Evolutionary conservation across 1,140 invertebrate species (phyloP).

Genomic region (Telenomus remus): DNA sequence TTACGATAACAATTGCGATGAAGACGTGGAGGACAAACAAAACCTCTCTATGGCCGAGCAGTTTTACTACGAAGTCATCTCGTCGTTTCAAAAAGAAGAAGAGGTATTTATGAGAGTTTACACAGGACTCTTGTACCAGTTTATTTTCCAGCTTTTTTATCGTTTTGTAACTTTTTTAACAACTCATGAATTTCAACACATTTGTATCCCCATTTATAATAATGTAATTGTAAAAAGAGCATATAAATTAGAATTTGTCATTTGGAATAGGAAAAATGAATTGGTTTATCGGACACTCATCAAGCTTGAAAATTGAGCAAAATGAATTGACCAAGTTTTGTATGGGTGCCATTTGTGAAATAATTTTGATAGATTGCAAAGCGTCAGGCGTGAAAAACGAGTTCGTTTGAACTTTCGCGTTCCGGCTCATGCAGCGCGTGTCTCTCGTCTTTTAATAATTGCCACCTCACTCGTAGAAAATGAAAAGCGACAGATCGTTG

Average conservation of each 20-base stretch:
- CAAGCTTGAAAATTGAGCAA: neutral
- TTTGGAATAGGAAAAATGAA: no score
- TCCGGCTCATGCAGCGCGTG: neutral
- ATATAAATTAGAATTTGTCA: no score
- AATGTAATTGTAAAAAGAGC: no score
- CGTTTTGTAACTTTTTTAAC: neutral
- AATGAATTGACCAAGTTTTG: neutral
- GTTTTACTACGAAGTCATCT: constrained; percentile 74
- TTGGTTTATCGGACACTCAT: no score
- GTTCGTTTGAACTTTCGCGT: constrained; percentile 1
- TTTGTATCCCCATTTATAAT: no score
- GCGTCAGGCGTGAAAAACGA: neutral
- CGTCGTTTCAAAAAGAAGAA: constrained; percentile 68
- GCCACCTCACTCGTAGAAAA: neutral
- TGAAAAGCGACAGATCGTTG: neutral
- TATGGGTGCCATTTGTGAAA: neutral
- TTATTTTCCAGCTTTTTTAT: no score
- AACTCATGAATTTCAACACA: no score
- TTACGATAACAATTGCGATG: constrained; percentile 61
- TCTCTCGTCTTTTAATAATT: neutral
- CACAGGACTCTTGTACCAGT: neutral
- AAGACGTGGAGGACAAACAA: constrained; percentile 60
- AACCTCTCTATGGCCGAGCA: constrained; percentile 69
- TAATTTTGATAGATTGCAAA: constrained; percentile 1
- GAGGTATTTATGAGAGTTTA: constrained; percentile 59